Percentiles rank a stretch among this genome's conserved stretches.
phyloP scores from a whole-genome alignment of 2,113 vertebrate genomes.

The Campylorhamphus procurvoides region DNA sequence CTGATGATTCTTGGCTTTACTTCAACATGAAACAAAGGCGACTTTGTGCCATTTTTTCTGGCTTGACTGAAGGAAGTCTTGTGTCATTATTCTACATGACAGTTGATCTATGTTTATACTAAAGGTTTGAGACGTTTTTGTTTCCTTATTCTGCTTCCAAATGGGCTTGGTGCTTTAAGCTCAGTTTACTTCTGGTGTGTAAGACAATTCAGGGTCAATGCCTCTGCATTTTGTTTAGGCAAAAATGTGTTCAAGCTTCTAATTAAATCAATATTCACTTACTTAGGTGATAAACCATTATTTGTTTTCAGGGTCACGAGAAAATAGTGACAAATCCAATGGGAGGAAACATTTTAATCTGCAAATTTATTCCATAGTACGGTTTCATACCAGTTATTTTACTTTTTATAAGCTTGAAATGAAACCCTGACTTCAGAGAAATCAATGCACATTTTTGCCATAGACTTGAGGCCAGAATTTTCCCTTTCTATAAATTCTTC shows the following conservation, averaged over 20 bases:
- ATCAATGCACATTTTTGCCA: not conserved
- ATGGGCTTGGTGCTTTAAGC: not conserved
- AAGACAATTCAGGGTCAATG: conserved; percentile 46
- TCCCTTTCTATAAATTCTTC: not conserved
- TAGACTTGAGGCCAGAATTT: not conserved
- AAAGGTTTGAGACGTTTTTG: conserved; percentile 29
- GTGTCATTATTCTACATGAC: conserved; percentile 44
- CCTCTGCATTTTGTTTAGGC: not conserved
- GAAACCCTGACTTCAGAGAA: not conserved
- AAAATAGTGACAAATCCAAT: not conserved
- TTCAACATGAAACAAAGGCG: not conserved
- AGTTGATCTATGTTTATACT: conserved; percentile 55
- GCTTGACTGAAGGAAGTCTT: conserved; percentile 38
- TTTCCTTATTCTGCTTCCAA: conserved; percentile 33
- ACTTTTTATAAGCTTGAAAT: not conserved
- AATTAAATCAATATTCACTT: conserved; percentile 5
- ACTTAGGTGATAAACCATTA: conserved; percentile 1
- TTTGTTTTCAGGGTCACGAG: not conserved
- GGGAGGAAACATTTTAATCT: not conserved
- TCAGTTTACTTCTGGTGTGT: not conserved
- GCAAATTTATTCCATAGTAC: not conserved
- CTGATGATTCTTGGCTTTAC: conserved; percentile 31
- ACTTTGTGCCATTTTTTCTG: conserved; percentile 6
- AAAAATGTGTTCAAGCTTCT: not conserved
- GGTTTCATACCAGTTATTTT: not conserved